Conservation (phyloP, 2,113 vertebrate genomes). For the Pseudorectes ferrugineus region DNA sequence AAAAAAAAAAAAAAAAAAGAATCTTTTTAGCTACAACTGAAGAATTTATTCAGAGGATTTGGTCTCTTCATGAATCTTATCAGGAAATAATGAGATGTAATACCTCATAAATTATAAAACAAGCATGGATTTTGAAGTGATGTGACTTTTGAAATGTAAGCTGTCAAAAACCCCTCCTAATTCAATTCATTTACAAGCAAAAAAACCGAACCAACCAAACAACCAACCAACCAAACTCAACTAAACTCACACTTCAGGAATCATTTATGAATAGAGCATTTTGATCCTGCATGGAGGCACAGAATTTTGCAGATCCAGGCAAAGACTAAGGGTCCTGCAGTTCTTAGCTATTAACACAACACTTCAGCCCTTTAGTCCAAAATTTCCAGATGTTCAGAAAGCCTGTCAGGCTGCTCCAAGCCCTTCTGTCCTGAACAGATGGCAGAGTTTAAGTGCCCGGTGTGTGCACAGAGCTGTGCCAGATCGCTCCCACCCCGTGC, state of each 20-base stretch:
- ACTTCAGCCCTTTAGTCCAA: not conserved
- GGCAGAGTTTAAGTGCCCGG: not conserved
- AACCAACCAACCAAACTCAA: not conserved
- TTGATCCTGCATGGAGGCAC: not conserved
- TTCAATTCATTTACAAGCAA: not conserved
- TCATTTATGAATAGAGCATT: not conserved
- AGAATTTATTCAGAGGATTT: constrained; percentile 13
- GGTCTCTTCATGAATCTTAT: not conserved
- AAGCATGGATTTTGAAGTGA: not conserved
- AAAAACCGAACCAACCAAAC: not conserved
- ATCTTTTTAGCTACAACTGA: not conserved
- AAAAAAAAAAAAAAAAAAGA: not conserved
- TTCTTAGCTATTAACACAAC: not conserved
- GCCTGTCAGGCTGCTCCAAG: not conserved
- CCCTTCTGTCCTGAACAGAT: not conserved
- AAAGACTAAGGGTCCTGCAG: not conserved
- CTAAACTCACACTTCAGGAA: not conserved
- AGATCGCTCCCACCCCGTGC: accelerated
- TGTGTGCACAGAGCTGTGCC: not conserved
- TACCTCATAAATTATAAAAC: constrained; percentile 49
- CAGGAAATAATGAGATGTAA: constrained; percentile 31
- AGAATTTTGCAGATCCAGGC: not conserved
- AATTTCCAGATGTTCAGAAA: constrained; percentile 17
- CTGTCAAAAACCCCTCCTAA: not conserved
- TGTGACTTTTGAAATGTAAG: not conserved